Conservation (phyloP, 2,888 invertebrate species). For the Charanyca ferruginea region DNA sequence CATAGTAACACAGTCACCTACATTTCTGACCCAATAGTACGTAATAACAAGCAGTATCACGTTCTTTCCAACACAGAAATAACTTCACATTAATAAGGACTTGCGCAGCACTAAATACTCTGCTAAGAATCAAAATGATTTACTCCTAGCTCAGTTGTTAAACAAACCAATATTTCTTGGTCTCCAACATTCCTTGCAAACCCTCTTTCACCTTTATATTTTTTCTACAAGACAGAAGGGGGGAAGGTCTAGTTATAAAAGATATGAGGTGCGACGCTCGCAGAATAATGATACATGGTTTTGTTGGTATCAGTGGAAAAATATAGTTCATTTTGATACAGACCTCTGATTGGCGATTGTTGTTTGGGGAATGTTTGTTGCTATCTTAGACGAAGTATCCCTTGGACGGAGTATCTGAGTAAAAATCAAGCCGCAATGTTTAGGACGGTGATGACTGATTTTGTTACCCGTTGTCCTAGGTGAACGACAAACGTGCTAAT, state of each 20-base stretch:
- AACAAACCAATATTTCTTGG: slow-evolving; percentile 36
- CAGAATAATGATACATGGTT: slow-evolving; percentile 59
- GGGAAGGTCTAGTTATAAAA: slow-evolving; percentile 37
- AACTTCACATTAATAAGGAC: slow-evolving; percentile 35
- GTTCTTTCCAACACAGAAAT: slow-evolving; percentile 27
- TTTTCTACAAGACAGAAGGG: not conserved
- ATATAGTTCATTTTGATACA: slow-evolving; percentile 53
- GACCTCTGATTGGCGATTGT: slow-evolving; percentile 46
- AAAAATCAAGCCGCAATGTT: no score
- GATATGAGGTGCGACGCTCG: slow-evolving; percentile 47
- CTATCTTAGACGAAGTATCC: not conserved
- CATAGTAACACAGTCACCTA: not conserved
- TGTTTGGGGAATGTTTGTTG: slow-evolving; percentile 4
- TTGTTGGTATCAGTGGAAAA: slow-evolving; percentile 36
- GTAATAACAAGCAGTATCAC: slow-evolving; percentile 23
- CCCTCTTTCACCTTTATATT: not conserved
- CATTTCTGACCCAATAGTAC: slow-evolving; percentile 1
- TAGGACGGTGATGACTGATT: no score
- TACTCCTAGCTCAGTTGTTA: slow-evolving; percentile 28
- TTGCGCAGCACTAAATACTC: slow-evolving; percentile 47
- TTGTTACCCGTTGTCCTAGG: no score
- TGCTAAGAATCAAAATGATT: slow-evolving; percentile 52
- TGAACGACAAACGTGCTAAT: no score
- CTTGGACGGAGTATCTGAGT: no score
- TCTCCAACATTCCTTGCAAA: not conserved